Evolutionary conservation across 2,888 invertebrate species (phyloP).

Genomic region (Lamproptera curius): DNA sequence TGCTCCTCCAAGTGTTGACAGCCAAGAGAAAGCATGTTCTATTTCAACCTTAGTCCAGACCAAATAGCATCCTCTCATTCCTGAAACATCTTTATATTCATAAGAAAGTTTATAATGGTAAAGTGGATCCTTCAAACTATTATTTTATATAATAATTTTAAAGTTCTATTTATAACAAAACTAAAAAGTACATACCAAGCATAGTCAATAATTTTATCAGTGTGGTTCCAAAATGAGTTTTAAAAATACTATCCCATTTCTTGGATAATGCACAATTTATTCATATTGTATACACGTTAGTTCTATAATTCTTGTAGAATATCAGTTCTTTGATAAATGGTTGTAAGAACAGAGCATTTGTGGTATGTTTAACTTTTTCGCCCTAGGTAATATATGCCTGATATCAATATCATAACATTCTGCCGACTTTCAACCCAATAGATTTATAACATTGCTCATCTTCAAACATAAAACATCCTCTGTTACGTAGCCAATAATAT

Average conservation of each 20-base stretch:
- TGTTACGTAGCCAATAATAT: constrained; percentile 49
- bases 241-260: constrained; percentile 44
- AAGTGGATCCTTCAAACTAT: too few relatives aligned
- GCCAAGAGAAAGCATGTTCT: constrained; percentile 93
- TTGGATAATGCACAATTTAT: constrained; percentile 39
- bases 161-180: too few relatives aligned
- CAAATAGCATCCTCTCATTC: constrained; percentile 57
- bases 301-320: constrained; percentile 50
- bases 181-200: constrained; percentile 85
- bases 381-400: constrained; percentile 28
- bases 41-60: constrained; percentile 84
- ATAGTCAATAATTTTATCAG: constrained; percentile 81
- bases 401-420: constrained; percentile 35
- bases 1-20: constrained; percentile 97
- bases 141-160: neutral
- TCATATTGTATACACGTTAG: constrained; percentile 49
- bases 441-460: constrained; percentile 41
- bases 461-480: constrained; percentile 45
- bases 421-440: constrained; percentile 44
- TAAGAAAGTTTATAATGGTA: neutral
- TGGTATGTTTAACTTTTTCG: constrained; percentile 35
- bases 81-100: constrained; percentile 34
- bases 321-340: constrained; percentile 56
- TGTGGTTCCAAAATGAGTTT: constrained; percentile 76
- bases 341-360: constrained; percentile 51